Conservation (phyloP, 2,113 vertebrate genomes). For the Pomatostomus ruficeps region DNA sequence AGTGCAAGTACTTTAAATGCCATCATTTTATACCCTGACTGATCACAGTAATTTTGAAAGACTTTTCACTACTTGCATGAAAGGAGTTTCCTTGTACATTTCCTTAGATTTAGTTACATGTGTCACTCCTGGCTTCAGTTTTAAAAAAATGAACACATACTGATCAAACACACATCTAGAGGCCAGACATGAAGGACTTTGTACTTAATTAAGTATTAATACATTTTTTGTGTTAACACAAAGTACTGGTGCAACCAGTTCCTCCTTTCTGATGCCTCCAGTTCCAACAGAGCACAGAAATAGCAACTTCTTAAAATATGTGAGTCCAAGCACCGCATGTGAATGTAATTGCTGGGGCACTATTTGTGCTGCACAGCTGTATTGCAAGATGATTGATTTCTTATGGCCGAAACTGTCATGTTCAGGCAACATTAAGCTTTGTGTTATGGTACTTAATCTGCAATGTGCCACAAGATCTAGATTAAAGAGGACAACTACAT, state of each 20-base stretch:
- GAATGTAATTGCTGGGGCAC: conserved; percentile 27
- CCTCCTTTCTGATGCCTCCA: not conserved
- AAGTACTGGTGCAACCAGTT: not conserved
- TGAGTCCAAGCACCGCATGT: not conserved
- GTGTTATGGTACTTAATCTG: conserved; percentile 28
- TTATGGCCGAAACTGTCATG: conserved; percentile 34
- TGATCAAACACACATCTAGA: rapidly evolving
- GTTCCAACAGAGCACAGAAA: not conserved
- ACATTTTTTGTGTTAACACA: not conserved
- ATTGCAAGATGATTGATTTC: conserved; percentile 52
- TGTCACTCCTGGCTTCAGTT: not conserved
- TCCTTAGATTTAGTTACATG: not conserved
- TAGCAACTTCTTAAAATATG: not conserved
- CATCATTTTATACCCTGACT: not conserved
- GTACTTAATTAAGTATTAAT: not conserved
- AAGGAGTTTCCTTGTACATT: not conserved
- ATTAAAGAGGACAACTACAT: conserved; percentile 42
- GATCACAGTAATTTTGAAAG: not conserved
- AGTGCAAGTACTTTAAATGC: not conserved
- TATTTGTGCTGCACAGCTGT: conserved; percentile 19
- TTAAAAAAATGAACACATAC: not conserved
- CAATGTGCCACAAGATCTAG: conserved; percentile 4
- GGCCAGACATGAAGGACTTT: not conserved
- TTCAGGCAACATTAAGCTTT: conserved; percentile 31
- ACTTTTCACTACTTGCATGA: not conserved